Evolutionary conservation across 2,888 invertebrate species (phyloP).

Genomic region (Ectemnius cavifrons): DNA sequence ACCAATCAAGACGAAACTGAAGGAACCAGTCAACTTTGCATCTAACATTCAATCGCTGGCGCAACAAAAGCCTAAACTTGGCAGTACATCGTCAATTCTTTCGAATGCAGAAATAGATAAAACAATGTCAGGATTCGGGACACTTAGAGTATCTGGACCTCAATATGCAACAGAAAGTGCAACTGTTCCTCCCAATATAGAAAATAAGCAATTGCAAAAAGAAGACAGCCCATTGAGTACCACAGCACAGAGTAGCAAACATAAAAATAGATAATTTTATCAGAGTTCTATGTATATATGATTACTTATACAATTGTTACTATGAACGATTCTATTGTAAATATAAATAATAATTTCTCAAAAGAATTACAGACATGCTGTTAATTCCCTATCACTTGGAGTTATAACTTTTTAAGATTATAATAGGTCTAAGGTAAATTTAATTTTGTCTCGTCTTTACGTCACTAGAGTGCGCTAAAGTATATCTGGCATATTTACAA

Average conservation of each 20-base stretch:
- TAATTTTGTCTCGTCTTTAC: no score
- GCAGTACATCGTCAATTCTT: slow-evolving; percentile 9
- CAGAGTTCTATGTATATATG: no score
- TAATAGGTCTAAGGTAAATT: no score
- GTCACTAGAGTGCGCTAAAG: no score
- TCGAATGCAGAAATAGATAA: slow-evolving; percentile 6
- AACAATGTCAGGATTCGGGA: slow-evolving; percentile 15
- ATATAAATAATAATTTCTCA: slow-evolving; percentile 19
- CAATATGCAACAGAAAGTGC: neutral
- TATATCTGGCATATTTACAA: no score
- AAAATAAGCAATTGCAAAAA: slow-evolving; percentile 7
- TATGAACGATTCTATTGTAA: slow-evolving; percentile 11
- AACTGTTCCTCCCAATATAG: slow-evolving; percentile 2
- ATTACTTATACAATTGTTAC: neutral
- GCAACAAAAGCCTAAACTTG: slow-evolving; percentile 19
- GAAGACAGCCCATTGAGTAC: no score
- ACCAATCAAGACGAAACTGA: slow-evolving; percentile 70
- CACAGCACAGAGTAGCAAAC: no score
- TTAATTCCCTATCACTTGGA: no score
- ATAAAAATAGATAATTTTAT: no score
- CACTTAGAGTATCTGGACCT: slow-evolving; percentile 23
- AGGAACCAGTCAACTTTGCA: slow-evolving; percentile 61
- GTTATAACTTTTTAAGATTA: no score
- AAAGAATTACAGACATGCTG: neutral
- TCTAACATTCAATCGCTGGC: slow-evolving; percentile 38